These are phyloP conservation scores for Ellobium chinense DNA, from an alignment of 2,888 invertebrate species.

Conservation along the genomic window DNA sequence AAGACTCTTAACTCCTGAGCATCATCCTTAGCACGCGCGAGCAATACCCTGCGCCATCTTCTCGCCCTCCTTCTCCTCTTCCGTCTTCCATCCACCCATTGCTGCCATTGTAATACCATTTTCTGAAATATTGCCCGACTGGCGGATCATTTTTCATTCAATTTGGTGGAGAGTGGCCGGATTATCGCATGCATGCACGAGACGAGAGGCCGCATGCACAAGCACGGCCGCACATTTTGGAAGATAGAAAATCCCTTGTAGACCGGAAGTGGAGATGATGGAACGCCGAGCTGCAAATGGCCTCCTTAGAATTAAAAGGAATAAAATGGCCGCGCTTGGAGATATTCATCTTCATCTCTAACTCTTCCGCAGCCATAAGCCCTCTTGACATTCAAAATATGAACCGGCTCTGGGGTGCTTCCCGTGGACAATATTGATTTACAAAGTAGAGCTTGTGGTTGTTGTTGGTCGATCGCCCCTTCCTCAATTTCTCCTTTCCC, in stretches of 20 bases:
- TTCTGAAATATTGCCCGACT: slow-evolving; percentile 27
- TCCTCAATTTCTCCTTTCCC: too few species aligned
- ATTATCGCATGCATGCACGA: slow-evolving; percentile 35
- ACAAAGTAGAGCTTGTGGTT: too few species aligned
- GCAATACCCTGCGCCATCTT: too few species aligned
- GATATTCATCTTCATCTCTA: slow-evolving; percentile 43
- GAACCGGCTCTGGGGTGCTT: slow-evolving; percentile 14
- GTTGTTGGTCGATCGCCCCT: too few species aligned
- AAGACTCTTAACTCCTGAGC: too few species aligned
- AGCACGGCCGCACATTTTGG: slow-evolving; percentile 41
- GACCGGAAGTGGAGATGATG: slow-evolving; percentile 43
- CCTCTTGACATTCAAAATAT: slow-evolving; percentile 44
- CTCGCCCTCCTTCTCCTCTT: too few species aligned
- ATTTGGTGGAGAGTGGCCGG: slow-evolving; percentile 28
- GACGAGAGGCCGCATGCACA: slow-evolving; percentile 27
- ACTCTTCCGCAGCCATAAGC: slow-evolving; percentile 18
- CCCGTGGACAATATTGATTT: too few species aligned
- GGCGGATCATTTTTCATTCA: slow-evolving; percentile 41
- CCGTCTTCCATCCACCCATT: too few species aligned
- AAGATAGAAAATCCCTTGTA: slow-evolving; percentile 44
- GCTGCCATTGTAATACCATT: slow-evolving; percentile 24
- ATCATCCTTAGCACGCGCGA: too few species aligned
- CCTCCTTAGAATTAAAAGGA: slow-evolving; percentile 39
- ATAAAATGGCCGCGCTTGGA: slow-evolving; percentile 9
- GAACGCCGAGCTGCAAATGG: slow-evolving; percentile 41